Evolutionary conservation across 2,797 vertebrate genomes (phyloP), one percentile per base, ranked within the genome.

Genomic region (Sebastes wilsoni): DNA sequence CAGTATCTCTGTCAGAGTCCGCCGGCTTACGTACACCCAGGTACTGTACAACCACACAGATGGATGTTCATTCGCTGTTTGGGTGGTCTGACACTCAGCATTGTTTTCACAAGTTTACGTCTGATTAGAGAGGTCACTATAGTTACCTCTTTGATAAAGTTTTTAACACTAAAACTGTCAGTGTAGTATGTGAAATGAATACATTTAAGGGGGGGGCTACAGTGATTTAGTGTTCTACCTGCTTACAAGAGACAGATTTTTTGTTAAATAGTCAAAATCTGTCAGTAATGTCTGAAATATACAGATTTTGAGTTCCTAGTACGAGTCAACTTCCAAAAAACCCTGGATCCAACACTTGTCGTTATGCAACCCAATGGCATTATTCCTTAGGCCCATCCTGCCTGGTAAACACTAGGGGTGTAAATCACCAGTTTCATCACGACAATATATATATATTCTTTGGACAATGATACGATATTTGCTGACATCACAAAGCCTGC

Each of bases 11-110:
- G 96, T 88, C 96, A 96, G 93, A 95, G 96, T 30, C 94, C 97
- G 8, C 95, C 96, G 87, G 97, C 96, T 88, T 98, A 97, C 94
- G 92, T 97, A 92, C 96, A 97, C 91, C 94, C 96, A 97, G 97
- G 97, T 98, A 87, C 30, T 25, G 74, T 81, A 70, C 60, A 58
- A 11, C 13, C 4, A 1, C 73, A 42, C 46, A 25, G n/a, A 52
- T 8, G 46, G 49, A 25, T 70, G 36, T 22, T 27, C 10, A 13
- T 38, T 5, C 2, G 36, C 23, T 34, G 58, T 13, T 30, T 52
- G 18, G 36, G 8, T 27, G 66, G 18, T 34, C 38, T 68, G 55
- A 75, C 36, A 56, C 30, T 30, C 58, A 59, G 5, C 38, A n/a
- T 64, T 55, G 16, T 64, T 46, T 38, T 36, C 16, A 38, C 32